These are phyloP conservation scores for Diadema setosum DNA, from an alignment of 35 echinoderm and acorn worm genomes.

Conservation along the genomic window DNA sequence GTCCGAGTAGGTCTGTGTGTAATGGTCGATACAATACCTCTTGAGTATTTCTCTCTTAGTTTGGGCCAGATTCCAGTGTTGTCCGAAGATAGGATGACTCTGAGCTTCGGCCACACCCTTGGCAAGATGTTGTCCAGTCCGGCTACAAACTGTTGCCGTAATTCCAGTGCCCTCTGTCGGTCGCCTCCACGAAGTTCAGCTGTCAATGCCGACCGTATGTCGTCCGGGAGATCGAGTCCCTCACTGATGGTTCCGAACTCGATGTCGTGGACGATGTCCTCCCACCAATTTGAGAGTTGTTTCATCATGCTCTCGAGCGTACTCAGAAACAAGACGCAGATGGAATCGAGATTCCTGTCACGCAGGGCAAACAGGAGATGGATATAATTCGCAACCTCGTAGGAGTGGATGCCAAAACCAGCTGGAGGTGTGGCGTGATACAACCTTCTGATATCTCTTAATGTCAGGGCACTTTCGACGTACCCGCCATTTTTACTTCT, in stretches of 20 bases:
- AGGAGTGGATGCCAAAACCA: slow-evolving; percentile 29
- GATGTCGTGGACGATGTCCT: slow-evolving; percentile 46
- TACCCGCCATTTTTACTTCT: neutral
- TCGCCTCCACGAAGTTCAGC: too few relatives aligned
- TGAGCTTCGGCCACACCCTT: too few relatives aligned
- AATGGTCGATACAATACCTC: too few relatives aligned
- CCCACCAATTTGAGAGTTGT: slow-evolving; percentile 32
- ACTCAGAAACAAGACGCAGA: neutral
- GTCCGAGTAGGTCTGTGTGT: too few relatives aligned
- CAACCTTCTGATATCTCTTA: neutral
- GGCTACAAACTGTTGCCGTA: too few relatives aligned
- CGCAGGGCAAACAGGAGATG: slow-evolving; percentile 57
- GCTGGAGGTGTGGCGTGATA: slow-evolving; percentile 1
- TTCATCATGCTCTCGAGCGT: neutral
- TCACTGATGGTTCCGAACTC: slow-evolving; percentile 33
- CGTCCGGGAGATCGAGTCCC: slow-evolving; percentile 32
- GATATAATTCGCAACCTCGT: slow-evolving; percentile 52
- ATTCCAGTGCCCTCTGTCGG: too few relatives aligned
- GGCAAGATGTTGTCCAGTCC: too few relatives aligned
- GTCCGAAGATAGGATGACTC: too few relatives aligned
- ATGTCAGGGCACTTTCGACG: neutral
- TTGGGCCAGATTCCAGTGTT: too few relatives aligned
- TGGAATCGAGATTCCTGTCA: slow-evolving; percentile 14
- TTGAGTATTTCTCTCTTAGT: too few relatives aligned
- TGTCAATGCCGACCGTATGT: too few relatives aligned